A percentile compares a stretch with the other conserved stretches of the same genome.
Conservation (phyloP, 2,888 invertebrate genomes). For the Hyles lineata region DNA sequence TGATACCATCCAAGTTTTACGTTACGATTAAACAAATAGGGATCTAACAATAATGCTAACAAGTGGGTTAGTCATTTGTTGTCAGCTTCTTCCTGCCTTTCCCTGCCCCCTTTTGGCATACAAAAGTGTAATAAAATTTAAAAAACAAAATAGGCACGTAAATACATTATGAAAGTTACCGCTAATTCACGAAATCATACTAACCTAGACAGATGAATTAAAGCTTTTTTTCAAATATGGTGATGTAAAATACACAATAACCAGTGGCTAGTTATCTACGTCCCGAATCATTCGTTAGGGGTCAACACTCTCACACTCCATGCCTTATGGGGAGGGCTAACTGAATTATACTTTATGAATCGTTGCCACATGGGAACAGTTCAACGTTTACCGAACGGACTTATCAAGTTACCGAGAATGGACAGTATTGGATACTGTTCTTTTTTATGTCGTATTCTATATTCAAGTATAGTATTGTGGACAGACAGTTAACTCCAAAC, state of each 20-base stretch:
- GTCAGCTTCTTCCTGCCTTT: too few species aligned
- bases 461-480: too few species aligned
- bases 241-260: conserved; percentile 17
- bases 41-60: too few species aligned
- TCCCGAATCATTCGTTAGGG: conserved; percentile 51
- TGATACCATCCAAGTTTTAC: too few species aligned
- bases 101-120: too few species aligned
- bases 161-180: neutral
- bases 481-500: neutral
- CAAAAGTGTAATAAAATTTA: too few species aligned
- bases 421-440: neutral
- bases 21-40: too few species aligned
- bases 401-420: conserved; percentile 5
- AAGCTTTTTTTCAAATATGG: neutral
- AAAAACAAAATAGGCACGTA: too few species aligned
- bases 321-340: conserved; percentile 34
- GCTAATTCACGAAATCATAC: neutral
- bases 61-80: too few species aligned
- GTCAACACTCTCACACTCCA: conserved; percentile 47
- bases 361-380: neutral
- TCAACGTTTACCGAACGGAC: conserved; percentile 7
- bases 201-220: neutral
- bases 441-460: too few species aligned
- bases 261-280: conserved; percentile 31
- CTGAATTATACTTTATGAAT: conserved; percentile 28